Conservation (phyloP, 1,140 invertebrate genomes). For the Ostrea edulis region DNA sequence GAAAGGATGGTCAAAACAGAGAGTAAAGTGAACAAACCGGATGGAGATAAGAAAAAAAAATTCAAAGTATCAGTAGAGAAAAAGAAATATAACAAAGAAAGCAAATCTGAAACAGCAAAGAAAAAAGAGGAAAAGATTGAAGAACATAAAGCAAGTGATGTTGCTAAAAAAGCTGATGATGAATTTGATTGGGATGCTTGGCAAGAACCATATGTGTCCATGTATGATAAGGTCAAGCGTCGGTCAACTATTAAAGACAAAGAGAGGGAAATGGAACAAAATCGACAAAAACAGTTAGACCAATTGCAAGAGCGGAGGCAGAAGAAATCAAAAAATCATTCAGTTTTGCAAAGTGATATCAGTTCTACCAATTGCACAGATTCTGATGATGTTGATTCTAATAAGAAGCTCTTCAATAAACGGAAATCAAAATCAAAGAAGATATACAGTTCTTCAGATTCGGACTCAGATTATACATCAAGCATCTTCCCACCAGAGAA, state of each 20-base stretch:
- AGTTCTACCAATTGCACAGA: slow-evolving; percentile 35
- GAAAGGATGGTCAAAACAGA: not conserved
- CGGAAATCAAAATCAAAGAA: slow-evolving; percentile 21
- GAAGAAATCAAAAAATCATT: slow-evolving; percentile 57
- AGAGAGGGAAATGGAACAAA: slow-evolving; percentile 87
- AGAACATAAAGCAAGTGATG: slow-evolving; percentile 45
- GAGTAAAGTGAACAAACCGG: slow-evolving; percentile 40
- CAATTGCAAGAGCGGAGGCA: slow-evolving; percentile 89
- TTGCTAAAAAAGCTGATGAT: slow-evolving; percentile 78
- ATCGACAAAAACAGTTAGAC: slow-evolving; percentile 91
- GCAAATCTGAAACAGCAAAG: slow-evolving; percentile 57
- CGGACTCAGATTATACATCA: not conserved
- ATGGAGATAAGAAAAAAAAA: slow-evolving; percentile 60
- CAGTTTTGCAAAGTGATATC: slow-evolving; percentile 59
- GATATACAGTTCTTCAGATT: slow-evolving; percentile 42
- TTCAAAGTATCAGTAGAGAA: slow-evolving; percentile 63
- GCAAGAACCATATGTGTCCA: slow-evolving; percentile 88
- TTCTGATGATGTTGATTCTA: not conserved
- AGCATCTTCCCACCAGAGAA: slow-evolving; percentile 32
- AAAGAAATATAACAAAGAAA: slow-evolving; percentile 59
- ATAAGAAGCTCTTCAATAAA: slow-evolving; percentile 24
- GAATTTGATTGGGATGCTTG: slow-evolving; percentile 62
- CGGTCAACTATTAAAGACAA: slow-evolving; percentile 87
- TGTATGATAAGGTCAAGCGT: slow-evolving; percentile 99
- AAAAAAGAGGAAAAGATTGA: slow-evolving; percentile 55